Evolutionary conservation across 2,888 invertebrate species (phyloP).

Genomic region (Lithophane semibrunnea): DNA sequence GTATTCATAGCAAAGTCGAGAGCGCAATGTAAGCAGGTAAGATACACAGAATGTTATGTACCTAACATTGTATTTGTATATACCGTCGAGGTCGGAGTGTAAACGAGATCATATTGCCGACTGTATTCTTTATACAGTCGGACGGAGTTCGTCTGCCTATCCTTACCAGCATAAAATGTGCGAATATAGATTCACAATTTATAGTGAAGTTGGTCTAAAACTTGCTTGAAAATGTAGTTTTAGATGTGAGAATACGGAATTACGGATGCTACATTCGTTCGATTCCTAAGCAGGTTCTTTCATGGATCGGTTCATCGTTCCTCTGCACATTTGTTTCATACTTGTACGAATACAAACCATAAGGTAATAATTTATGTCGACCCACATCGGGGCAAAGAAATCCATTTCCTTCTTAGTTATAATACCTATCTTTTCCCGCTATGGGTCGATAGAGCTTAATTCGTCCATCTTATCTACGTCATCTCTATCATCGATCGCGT

Average conservation of each 20-base stretch:
- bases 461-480: not conserved
- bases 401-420: not conserved
- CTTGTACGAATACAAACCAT: not conserved
- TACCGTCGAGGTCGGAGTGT: conserved; percentile 18
- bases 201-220: conserved; percentile 7
- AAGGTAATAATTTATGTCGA: not conserved
- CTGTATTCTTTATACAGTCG: conserved; percentile 20
- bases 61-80: not conserved
- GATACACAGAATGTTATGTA: conserved; percentile 6
- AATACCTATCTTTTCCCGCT: not conserved
- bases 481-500: not conserved
- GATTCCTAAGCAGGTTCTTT: not conserved
- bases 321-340: not conserved
- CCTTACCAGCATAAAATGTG: conserved; percentile 12
- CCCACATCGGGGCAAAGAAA: not conserved
- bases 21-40: conserved; percentile 3
- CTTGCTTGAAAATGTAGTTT: not conserved
- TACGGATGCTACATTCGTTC: not conserved
- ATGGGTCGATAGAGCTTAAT: not conserved
- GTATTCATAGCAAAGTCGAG: not conserved
- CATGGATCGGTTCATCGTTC: not conserved
- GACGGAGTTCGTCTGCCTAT: conserved; percentile 10
- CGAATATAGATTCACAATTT: conserved; percentile 32
- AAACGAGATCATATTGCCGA: conserved; percentile 37
- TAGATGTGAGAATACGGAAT: not conserved